A percentile compares a stretch with the other conserved stretches of the same genome.
These are phyloP conservation scores for Trissonchulus sp. DNA, from an alignment of 2,888 invertebrate genomes.

Conservation along the genomic window DNA sequence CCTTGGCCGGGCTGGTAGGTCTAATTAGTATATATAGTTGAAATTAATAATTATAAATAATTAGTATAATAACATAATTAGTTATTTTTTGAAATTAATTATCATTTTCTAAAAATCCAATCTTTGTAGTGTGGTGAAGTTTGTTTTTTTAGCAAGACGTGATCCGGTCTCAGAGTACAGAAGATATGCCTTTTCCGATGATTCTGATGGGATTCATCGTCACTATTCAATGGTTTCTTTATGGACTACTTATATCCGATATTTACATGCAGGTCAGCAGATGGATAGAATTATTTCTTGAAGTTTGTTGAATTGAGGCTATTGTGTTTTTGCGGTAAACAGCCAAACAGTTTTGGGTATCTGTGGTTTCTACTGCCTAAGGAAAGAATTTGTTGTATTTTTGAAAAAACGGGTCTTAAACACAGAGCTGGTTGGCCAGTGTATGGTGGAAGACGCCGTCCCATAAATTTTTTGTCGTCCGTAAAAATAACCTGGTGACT, in stretches of 20 bases:
- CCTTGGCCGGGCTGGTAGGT: constrained; percentile 67
- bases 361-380: constrained; percentile 9
- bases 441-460: background rate
- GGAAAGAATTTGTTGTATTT: too few relatives aligned
- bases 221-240: constrained; percentile 70
- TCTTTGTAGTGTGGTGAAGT: constrained; percentile 19
- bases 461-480: too few relatives aligned
- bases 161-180: constrained; percentile 72
- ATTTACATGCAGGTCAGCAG: constrained; percentile 65
- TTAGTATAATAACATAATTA: too few relatives aligned
- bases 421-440: background rate
- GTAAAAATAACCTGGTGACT: too few relatives aligned
- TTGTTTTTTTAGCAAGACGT: constrained; percentile 64
- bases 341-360: background rate
- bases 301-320: too few relatives aligned
- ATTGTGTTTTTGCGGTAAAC: too few relatives aligned
- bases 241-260: constrained; percentile 71
- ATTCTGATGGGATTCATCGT: constrained; percentile 75
- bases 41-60: constrained; percentile 15
- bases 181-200: constrained; percentile 77
- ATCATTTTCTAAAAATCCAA: background rate
- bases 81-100: background rate
- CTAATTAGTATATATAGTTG: too few relatives aligned
- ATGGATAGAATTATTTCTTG: constrained; percentile 5
- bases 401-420: too few relatives aligned